Base-by-base conservation (phyloP, 2,888 invertebrate genomes). In the Tridacna crocea region DNA sequence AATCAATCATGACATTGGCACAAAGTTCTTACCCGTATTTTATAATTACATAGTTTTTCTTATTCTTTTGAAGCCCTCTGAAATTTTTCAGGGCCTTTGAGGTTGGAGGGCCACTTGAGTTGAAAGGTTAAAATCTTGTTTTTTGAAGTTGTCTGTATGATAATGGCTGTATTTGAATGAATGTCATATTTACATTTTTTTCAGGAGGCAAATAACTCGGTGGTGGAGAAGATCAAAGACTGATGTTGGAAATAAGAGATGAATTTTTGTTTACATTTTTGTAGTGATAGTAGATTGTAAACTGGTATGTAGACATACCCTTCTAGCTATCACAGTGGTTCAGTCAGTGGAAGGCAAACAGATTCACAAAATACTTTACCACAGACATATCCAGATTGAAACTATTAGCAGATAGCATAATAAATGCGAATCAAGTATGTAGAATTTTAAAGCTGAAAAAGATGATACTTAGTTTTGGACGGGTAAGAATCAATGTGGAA, bases 241-340 rank as follows among this genome's bases (percentile, higher is more conserved):
- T 27, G 27, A 17, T 1, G 13, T 12, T 63, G 26, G 27, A 27
- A 63, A 63, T 63, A 26, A 4, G 63, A 11, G 63, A 27, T 63
- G 24, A 63, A 63, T 63, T 63, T 17, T 26, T 63, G 63, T 63
- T 63, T 63, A 63, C 63, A 63, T 63, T 26, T 26, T 63, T 26
- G 36, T 8, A 36, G 36, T 36, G 36, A 36, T 36, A 36, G 36
- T 36, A 36, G 36, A 36, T 36, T 36, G 36, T 2, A 4, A 36
- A 8, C 36, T 8, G 8, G 36, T 36, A 36, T 36, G 36, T 36
- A 36, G 36, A 36, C 36, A 8, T 36, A 36, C 36, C 36, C 36
- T 36, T 36, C 8, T 36, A 8, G 36, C 36, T 36, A 36, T 36
- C 36, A 36, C 36, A 36, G 8, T 26, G 26, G 63, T 27, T 63